A percentile compares a stretch with the other conserved stretches of the same genome.
Conservation (phyloP, 2,113 vertebrate genomes). For the Excalfactoria chinensis region DNA sequence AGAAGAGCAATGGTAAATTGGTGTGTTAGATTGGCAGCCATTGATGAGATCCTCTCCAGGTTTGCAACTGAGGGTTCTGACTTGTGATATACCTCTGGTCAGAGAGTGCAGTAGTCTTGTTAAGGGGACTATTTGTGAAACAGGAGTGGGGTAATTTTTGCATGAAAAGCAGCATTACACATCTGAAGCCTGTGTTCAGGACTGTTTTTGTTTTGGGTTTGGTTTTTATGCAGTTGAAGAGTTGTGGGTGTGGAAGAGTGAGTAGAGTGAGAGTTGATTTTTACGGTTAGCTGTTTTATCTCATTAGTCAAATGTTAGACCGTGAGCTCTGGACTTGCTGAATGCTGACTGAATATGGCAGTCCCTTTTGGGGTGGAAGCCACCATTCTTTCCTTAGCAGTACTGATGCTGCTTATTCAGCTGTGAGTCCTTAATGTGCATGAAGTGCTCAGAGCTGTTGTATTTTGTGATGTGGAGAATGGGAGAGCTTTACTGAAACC, state of each 20-base stretch:
- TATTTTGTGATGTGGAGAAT: not conserved
- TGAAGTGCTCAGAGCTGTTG: not conserved
- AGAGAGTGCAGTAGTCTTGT: not conserved
- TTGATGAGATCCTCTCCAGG: not conserved
- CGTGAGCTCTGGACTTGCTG: not conserved
- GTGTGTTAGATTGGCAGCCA: not conserved
- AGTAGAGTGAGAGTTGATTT: constrained; percentile 2
- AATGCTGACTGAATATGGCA: not conserved
- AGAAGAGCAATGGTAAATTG: not conserved
- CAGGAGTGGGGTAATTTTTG: not conserved
- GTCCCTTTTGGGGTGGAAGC: not conserved
- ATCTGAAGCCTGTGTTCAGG: not conserved
- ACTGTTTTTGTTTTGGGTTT: not conserved
- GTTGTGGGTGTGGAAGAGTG: constrained; percentile 14
- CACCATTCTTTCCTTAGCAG: not conserved
- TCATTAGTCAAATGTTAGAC: not conserved
- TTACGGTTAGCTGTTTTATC: not conserved
- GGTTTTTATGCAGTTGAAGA: constrained; percentile 21
- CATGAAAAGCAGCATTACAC: not conserved
- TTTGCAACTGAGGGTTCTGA: not conserved
- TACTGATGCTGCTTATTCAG: not conserved
- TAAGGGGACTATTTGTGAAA: not conserved
- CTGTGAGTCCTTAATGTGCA: not conserved
- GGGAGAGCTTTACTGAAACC: not conserved
- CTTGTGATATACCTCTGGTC: not conserved